These are phyloP conservation scores for Cynopterus sphinx DNA, from an alignment of 2,797 vertebrate genomes.

Conservation along the genomic window DNA sequence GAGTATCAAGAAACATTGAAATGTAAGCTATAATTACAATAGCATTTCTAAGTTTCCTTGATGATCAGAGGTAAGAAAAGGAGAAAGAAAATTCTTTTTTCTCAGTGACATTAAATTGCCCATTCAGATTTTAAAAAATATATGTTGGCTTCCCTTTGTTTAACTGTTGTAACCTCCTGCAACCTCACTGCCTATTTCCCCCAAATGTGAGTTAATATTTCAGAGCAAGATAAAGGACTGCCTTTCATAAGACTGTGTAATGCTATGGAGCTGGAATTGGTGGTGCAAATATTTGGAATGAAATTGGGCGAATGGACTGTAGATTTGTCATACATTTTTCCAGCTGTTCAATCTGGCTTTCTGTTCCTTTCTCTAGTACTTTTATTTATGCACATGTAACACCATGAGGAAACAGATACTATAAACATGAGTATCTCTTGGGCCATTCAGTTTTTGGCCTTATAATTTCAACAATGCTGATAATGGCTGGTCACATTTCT, in stretches of 20 bases:
- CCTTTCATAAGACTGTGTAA: background rate
- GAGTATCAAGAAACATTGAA: conserved; percentile 55
- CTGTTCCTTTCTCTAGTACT: conserved; percentile 25
- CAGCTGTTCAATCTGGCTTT: conserved; percentile 64
- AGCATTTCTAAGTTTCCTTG: conserved; percentile 51
- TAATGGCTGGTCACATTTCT: conserved; percentile 46
- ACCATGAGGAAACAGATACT: conserved; percentile 45
- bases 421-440: conserved; percentile 61
- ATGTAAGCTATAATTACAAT: conserved; percentile 58
- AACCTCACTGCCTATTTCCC: background rate
- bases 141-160: conserved; percentile 23
- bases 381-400: conserved; percentile 51
- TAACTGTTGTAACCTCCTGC: background rate
- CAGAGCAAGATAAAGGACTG: background rate
- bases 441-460: conserved; percentile 25
- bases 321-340: conserved; percentile 21
- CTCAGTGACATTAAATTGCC: conserved; percentile 43
- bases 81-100: conserved; percentile 44
- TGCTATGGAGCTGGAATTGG: background rate
- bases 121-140: background rate
- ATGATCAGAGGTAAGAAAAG: conserved; percentile 52
- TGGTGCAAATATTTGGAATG: background rate
- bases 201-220: background rate
- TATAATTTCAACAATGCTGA: conserved; percentile 63
- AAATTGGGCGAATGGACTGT: background rate